These are phyloP conservation scores for Apodemia zela DNA, from an alignment of 2,888 invertebrate genomes.

Conservation along the genomic window DNA sequence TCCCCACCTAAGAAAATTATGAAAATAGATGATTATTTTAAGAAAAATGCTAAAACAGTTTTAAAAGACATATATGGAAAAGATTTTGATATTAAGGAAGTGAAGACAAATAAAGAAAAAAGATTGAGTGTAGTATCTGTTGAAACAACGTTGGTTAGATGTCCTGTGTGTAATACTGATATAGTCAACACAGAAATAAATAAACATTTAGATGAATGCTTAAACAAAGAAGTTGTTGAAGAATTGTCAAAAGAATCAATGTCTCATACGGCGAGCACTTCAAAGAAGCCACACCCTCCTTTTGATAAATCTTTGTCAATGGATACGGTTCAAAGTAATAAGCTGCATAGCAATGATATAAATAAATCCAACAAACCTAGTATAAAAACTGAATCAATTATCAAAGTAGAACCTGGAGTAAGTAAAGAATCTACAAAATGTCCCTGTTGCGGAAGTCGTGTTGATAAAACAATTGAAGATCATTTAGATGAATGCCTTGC, in stretches of 20 bases:
- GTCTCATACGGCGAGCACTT: background rate
- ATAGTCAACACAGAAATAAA: slow-evolving; percentile 57
- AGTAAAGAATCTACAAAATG: slow-evolving; percentile 46
- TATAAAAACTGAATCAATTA: slow-evolving; percentile 17
- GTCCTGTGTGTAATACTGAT: slow-evolving; percentile 70
- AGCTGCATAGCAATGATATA: background rate
- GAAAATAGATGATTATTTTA: slow-evolving; percentile 67
- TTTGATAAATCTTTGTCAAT: background rate
- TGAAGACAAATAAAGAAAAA: slow-evolving; percentile 33
- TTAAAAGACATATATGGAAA: slow-evolving; percentile 67
- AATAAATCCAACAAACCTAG: background rate
- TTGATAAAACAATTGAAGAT: slow-evolving; percentile 53
- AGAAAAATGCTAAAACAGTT: slow-evolving; percentile 46
- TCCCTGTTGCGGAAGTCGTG: slow-evolving; percentile 61
- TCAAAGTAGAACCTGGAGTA: slow-evolving; percentile 40
- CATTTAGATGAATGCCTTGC: slow-evolving; percentile 76
- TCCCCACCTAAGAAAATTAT: slow-evolving; percentile 27
- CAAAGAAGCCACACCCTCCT: background rate
- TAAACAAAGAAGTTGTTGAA: slow-evolving; percentile 59
- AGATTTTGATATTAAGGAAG: slow-evolving; percentile 49
- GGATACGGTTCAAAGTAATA: background rate
- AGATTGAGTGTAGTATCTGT: slow-evolving; percentile 45
- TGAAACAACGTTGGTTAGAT: slow-evolving; percentile 48
- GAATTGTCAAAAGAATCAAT: slow-evolving; percentile 37
- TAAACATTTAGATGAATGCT: slow-evolving; percentile 67